A percentile compares a stretch with the other conserved stretches of the same genome.
phyloP scores from a whole-genome alignment of 2,888 invertebrate species.

The Chirona hameri region DNA sequence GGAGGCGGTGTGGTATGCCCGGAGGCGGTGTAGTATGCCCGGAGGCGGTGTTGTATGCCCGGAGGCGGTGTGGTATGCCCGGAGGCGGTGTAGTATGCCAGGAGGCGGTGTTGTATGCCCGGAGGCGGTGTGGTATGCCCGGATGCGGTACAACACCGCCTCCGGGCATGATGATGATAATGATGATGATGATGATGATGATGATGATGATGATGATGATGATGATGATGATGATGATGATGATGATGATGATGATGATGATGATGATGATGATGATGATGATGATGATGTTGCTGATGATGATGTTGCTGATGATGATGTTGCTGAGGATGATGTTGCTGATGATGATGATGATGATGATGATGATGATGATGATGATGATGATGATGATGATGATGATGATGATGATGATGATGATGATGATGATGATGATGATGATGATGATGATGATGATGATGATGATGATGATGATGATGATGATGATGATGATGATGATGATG shows the following conservation, averaged over 20 bases:
- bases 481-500: constrained; percentile 30
- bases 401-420: constrained; percentile 22
- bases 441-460: constrained; percentile 31
- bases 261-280: constrained; percentile 23
- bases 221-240: constrained; percentile 25
- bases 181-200: constrained; percentile 28
- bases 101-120: too few species aligned
- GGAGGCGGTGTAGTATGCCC: too few species aligned
- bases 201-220: constrained; percentile 29
- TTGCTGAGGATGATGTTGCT: too few species aligned
- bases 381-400: constrained; percentile 28
- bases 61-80: too few species aligned
- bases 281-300: too few species aligned
- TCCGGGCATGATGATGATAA: constrained; percentile 26
- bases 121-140: too few species aligned
- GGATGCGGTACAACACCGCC: background rate
- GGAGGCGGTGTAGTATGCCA: too few species aligned
- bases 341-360: too few species aligned
- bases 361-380: constrained; percentile 22
- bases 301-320: too few species aligned
- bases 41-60: too few species aligned
- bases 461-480: constrained; percentile 30
- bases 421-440: constrained; percentile 29
- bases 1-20: too few species aligned
- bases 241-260: constrained; percentile 26